Base-by-base conservation (phyloP, 2,113 vertebrate species). In the Bucco capensis region DNA sequence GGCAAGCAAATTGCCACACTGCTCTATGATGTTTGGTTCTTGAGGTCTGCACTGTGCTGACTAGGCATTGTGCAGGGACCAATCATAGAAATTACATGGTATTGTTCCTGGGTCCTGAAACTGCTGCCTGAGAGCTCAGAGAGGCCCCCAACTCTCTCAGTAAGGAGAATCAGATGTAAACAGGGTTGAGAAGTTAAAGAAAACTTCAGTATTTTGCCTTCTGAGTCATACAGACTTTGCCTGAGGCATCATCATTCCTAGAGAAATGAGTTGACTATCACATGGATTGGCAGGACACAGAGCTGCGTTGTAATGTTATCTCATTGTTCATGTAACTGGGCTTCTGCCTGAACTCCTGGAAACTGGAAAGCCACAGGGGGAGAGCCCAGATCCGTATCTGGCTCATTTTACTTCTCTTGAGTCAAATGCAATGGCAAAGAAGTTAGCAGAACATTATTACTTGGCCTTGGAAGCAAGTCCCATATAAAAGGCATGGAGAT, bases 181-280 rank as follows among this genome's bases (percentile, higher is more conserved):
- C 44, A 57, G 61, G 19, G 14, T 38, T 11, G 3, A 33, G 9
- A 57, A 86, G 86, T 79, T 75, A 61, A 49, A 93, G 82, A 88
- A 80, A 83, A 77, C 21, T n/a, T 79, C 8, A 47, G 9, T 69
- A 47, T 56, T 86, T 93, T 86, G 61, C 74, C 35, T 87, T 86
- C 61, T 92, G 86, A 93, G 74, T 95, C 88, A 88, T 14, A 50
- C 21, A 82, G 86, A 54, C 70, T 92, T 88, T 90, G 80, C 90
- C 70, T 44, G 76, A 54, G 81, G 90, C 84, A 25, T 38, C 62
- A 23, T 62, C 53, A 16, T 94, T 93, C 66, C 86, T 79, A 58
- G 50, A 87, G 67, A 76, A 92, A 89, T 28, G 35, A 72, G 53
- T n/a, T 60, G 89, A 71, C 40, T 84, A 10, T 72, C 66, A 72